Percentiles rank a stretch among this genome's conserved stretches.
These are phyloP conservation scores for Oreochromis niloticus DNA, from an alignment of 2,113 vertebrate species.

Conservation along the genomic window DNA sequence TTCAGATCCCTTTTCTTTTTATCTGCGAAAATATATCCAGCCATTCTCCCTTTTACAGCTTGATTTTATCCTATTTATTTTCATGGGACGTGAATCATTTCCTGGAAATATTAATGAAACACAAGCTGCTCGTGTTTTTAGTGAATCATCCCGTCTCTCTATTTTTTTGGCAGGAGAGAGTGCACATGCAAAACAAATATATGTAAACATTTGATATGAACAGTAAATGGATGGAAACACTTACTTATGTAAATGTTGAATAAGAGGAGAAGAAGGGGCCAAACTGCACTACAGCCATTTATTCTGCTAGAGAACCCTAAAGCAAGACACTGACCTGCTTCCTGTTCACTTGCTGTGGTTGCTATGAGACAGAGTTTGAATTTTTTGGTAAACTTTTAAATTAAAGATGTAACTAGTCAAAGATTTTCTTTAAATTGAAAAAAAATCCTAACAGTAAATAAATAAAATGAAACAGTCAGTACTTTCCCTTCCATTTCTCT, in stretches of 20 bases:
- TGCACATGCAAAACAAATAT: background rate
- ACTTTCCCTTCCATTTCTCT: background rate
- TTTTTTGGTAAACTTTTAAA: background rate
- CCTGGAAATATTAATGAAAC: slow-evolving; percentile 27
- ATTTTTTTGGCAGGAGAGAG: background rate
- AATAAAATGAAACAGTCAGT: background rate
- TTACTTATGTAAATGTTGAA: background rate
- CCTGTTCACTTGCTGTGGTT: background rate
- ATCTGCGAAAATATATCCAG: background rate
- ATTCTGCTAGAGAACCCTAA: background rate
- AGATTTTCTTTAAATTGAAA: background rate
- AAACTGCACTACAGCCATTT: background rate
- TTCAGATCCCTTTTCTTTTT: background rate
- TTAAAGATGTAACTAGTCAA: background rate
- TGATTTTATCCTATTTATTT: slow-evolving; percentile 21
- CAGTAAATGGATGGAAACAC: background rate
- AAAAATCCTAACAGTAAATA: background rate
- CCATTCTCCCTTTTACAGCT: background rate
- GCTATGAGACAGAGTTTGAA: slow-evolving; percentile 2
- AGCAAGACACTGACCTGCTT: background rate
- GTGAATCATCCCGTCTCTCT: background rate
- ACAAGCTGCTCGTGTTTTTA: background rate
- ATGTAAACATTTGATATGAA: background rate
- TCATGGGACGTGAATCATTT: background rate
- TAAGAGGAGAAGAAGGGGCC: background rate